Conservation (phyloP, 2,888 invertebrate genomes). For the Mythimna lalbum region DNA sequence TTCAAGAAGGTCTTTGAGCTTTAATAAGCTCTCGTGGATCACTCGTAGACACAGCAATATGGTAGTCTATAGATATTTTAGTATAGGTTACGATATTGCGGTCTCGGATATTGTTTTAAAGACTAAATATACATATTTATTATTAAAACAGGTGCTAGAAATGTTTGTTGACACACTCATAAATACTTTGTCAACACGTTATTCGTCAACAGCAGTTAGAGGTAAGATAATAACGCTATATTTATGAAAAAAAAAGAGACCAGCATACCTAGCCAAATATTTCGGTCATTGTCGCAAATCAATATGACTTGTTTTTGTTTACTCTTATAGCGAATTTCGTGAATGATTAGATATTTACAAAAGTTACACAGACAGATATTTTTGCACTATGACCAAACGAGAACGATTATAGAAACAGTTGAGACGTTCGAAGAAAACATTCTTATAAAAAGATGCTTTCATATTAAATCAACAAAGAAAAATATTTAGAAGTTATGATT, state of each 20-base stretch:
- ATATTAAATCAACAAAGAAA: slow-evolving; percentile 18
- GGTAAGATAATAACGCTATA: not conserved
- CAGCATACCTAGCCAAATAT: not conserved
- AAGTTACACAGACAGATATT: slow-evolving; percentile 46
- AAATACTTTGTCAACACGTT: slow-evolving; percentile 34
- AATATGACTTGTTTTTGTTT: slow-evolving; percentile 54
- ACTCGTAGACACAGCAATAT: slow-evolving; percentile 10
- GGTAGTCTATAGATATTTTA: not conserved
- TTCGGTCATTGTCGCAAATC: slow-evolving; percentile 40
- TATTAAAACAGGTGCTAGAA: slow-evolving; percentile 14
- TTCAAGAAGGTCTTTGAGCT: slow-evolving; percentile 25
- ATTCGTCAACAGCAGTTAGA: slow-evolving; percentile 11
- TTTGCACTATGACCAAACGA: slow-evolving; percentile 49
- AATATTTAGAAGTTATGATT: slow-evolving; percentile 37
- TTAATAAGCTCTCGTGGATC: slow-evolving; percentile 25
- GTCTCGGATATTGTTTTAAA: slow-evolving; percentile 3
- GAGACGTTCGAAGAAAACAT: slow-evolving; percentile 40
- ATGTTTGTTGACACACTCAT: slow-evolving; percentile 29
- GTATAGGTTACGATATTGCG: not conserved
- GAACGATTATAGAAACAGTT: slow-evolving; percentile 39
- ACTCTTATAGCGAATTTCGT: slow-evolving; percentile 32
- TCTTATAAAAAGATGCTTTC: slow-evolving; percentile 33
- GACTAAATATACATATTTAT: slow-evolving; percentile 16
- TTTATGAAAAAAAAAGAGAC: slow-evolving; percentile 6
- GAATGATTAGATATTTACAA: slow-evolving; percentile 51